These are phyloP conservation scores for Dioctria rufipes DNA, from an alignment of 2,888 invertebrate genomes.

Conservation along the genomic window DNA sequence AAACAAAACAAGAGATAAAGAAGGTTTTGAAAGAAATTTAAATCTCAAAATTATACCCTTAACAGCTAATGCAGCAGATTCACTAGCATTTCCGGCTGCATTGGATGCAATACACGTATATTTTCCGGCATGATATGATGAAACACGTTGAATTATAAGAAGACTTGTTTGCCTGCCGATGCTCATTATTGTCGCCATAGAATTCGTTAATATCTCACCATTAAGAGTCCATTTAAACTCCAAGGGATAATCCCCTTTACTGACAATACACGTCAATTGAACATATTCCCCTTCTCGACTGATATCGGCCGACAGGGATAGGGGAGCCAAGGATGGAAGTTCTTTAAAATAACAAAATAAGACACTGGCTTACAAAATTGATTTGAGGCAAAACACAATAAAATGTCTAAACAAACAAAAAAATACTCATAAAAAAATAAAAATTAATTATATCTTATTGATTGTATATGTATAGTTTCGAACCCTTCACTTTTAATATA, in stretches of 20 bases:
- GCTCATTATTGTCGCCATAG: constrained; percentile 65
- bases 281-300: constrained; percentile 78
- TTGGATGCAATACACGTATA: constrained; percentile 76
- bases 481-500: constrained; percentile 75
- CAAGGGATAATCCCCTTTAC: constrained; percentile 80
- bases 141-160: constrained; percentile 76
- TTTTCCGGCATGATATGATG: constrained; percentile 76
- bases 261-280: constrained; percentile 88
- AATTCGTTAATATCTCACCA: constrained; percentile 62
- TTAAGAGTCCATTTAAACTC: constrained; percentile 75
- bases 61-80: constrained; percentile 74
- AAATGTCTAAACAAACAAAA: background rate
- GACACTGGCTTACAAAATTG: constrained; percentile 15
- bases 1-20: background rate
- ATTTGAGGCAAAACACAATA: constrained; percentile 26
- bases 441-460: too few species aligned
- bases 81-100: constrained; percentile 73
- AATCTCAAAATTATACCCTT: constrained; percentile 73
- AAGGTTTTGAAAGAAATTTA: background rate
- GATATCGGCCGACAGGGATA: constrained; percentile 68
- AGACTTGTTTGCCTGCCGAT: constrained; percentile 73
- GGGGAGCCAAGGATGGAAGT: constrained; percentile 66
- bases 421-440: background rate
- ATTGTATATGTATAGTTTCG: constrained; percentile 46
- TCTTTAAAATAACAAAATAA: constrained; percentile 62